Conservation (phyloP, 2,113 vertebrate species). For the Hepsetus odoe region DNA sequence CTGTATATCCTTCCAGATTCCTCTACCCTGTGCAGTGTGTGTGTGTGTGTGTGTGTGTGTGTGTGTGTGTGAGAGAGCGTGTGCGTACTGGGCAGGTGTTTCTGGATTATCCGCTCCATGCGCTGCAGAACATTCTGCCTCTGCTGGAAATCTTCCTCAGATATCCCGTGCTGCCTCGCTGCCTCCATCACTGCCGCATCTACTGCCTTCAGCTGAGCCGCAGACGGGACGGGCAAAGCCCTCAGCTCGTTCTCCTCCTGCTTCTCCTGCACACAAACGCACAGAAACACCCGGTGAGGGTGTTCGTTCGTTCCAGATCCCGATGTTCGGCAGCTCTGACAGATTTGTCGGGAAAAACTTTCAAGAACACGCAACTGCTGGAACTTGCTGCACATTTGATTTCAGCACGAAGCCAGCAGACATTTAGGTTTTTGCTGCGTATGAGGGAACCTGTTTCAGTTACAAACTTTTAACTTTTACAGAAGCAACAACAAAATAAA, state of each 20-base stretch:
- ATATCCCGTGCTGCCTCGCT: slow-evolving; percentile 86
- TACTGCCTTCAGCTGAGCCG: slow-evolving; percentile 85
- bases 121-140: slow-evolving; percentile 82
- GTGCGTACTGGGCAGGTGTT: slow-evolving; percentile 83
- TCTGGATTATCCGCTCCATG: slow-evolving; percentile 90
- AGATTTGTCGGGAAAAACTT: no score
- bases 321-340: no score
- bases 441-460: no score
- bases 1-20: no score
- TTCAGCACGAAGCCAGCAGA: no score
- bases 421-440: no score
- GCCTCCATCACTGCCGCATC: slow-evolving; percentile 82
- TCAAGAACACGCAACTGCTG: no score
- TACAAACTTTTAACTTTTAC: no score
- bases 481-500: no score
- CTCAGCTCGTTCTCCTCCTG: slow-evolving; percentile 96
- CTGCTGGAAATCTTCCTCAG: slow-evolving; percentile 85
- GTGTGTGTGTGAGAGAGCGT: background rate
- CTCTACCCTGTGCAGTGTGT: no score
- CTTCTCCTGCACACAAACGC: slow-evolving; percentile 82
- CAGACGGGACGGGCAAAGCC: slow-evolving; percentile 83
- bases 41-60: background rate
- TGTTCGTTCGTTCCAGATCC: no score
- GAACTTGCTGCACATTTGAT: no score
- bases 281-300: background rate